Evolutionary conservation across 2,888 invertebrate genomes (phyloP).

Genomic region (Campoplex nolae): DNA sequence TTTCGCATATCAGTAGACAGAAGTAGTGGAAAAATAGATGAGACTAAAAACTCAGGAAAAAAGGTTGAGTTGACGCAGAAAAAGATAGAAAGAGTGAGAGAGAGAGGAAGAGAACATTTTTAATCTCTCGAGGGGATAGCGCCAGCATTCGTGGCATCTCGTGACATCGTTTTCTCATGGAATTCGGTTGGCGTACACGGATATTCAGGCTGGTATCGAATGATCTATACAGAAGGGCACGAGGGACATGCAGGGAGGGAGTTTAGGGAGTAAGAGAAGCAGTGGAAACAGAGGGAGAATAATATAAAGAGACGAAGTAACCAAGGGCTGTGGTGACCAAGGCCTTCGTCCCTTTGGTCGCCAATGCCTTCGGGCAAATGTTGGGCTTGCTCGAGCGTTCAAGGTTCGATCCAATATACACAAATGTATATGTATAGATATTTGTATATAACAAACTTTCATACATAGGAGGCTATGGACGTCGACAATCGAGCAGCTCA

Average conservation of each 20-base stretch:
- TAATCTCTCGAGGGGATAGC: slow-evolving; percentile 47
- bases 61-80: slow-evolving; percentile 20
- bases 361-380: slow-evolving; percentile 59
- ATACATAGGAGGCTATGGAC: slow-evolving; percentile 12
- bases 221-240: slow-evolving; percentile 44
- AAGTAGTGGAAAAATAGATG: neutral
- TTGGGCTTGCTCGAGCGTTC: slow-evolving; percentile 28
- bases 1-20: neutral
- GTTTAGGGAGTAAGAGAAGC: neutral
- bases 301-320: slow-evolving; percentile 40
- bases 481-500: slow-evolving; percentile 28
- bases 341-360: slow-evolving; percentile 48
- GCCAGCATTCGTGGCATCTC: slow-evolving; percentile 8
- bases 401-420: slow-evolving; percentile 18
- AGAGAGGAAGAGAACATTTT: slow-evolving; percentile 23
- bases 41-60: neutral
- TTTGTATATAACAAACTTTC: slow-evolving; percentile 11
- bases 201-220: slow-evolving; percentile 46
- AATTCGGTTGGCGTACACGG: slow-evolving; percentile 19
- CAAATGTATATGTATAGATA: slow-evolving; percentile 2
- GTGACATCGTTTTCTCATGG: slow-evolving; percentile 36
- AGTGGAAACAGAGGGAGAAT: slow-evolving; percentile 40
- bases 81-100: neutral
- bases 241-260: neutral
- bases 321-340: slow-evolving; percentile 32